Evolutionary conservation across 2,888 invertebrate genomes (phyloP).

Genomic region (Drosophila pseudotalamancana): DNA sequence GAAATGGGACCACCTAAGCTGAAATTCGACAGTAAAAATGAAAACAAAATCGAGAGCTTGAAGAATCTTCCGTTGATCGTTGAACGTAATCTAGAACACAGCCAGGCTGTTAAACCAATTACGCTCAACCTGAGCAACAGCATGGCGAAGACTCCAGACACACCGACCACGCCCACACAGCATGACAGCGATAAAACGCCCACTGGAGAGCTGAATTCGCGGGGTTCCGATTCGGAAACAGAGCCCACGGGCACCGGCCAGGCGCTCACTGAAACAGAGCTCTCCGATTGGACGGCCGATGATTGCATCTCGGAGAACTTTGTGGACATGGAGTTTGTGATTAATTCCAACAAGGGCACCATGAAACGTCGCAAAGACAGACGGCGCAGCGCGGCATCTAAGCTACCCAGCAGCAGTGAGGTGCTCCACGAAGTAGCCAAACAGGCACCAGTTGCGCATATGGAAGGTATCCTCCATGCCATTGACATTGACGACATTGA

Average conservation of each 20-base stretch:
- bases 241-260: conserved; percentile 87
- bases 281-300: conserved; percentile 95
- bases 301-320: conserved; percentile 91
- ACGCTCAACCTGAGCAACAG: conserved; percentile 74
- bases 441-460: conserved; percentile 78
- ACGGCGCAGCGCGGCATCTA: conserved; percentile 71
- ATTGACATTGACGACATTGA: conserved; percentile 91
- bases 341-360: conserved; percentile 85
- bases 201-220: conserved; percentile 78
- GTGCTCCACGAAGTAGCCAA: conserved; percentile 68
- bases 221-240: conserved; percentile 88
- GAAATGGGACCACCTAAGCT: conserved; percentile 76
- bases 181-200: conserved; percentile 83
- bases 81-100: conserved; percentile 69
- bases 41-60: conserved; percentile 84
- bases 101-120: conserved; percentile 78
- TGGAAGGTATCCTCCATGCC: conserved; percentile 83
- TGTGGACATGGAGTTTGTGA: conserved; percentile 87
- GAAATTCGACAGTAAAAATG: conserved; percentile 83
- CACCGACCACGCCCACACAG: conserved; percentile 60
- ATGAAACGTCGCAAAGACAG: conserved; percentile 82
- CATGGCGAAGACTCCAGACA: conserved; percentile 57
- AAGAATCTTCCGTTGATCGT: conserved; percentile 83
- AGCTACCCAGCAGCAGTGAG: conserved; percentile 77
- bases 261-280: conserved; percentile 92